Base-by-base conservation (phyloP, 2,797 vertebrate species). In the Melanotaenia boesemani region DNA sequence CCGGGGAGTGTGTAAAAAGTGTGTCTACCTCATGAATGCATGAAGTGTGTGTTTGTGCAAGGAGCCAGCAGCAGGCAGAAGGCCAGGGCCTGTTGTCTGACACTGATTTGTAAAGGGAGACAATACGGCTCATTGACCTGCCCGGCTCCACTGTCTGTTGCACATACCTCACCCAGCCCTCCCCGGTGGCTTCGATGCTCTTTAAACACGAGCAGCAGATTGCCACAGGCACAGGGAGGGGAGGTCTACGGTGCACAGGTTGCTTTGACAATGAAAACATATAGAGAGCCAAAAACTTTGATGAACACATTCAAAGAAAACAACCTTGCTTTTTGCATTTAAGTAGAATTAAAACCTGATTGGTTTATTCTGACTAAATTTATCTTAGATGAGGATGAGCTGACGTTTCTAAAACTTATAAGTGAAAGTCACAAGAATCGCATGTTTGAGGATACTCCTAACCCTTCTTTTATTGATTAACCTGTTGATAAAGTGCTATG, bases 41-140 rank as follows among this genome's bases (percentile, higher is more conserved):
- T 85, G 79, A 82, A 65, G 78, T 70, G 80, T 85, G 84, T 63
- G 63, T 60, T 56, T 52, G 67, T 28, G 77, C 26, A 74, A 57
- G 74, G 39, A 70, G 70, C 66, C 59, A 67, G 85, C 86, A 88
- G 86, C 85, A 88, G 91, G 92, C 94, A 95, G 91, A 92, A 94
- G 94, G 93, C 90, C 88, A 85, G 90, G 71, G 81, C 70, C 92
- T 92, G 94, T 73, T 94, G 92, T 95, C 94, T 94, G 93, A 94
- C 94, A 94, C 93, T 93, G 94, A 95, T 95, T 95, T 95, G 94
- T 94, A 93, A 94, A 93, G 79, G 82, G 87, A 92, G 91, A 93
- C 93, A 95, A 94, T 93, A 82, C 77, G 87, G 83, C 91, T 93
- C 93, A 93, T 94, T 94, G 94, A 94, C 91, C 91, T 91, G 90